Conservation (phyloP, 2,888 invertebrate genomes). For the Thera britannica region DNA sequence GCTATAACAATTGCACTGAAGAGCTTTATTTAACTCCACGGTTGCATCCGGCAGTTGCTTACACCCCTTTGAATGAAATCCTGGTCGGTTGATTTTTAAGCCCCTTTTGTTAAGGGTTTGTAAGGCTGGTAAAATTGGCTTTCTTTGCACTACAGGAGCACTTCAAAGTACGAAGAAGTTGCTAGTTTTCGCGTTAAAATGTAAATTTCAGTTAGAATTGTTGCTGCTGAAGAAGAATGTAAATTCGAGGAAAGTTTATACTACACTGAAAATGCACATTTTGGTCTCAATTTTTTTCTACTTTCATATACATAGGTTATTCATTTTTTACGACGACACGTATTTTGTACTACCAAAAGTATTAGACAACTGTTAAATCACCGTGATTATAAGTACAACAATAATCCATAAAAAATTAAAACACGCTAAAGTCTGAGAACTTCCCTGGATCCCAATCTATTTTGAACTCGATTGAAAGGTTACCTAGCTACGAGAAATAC, state of each 20-base stretch:
- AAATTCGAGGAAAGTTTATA: neutral
- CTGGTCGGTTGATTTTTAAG: conserved; percentile 59
- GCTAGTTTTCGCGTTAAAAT: conserved; percentile 25
- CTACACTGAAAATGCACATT: neutral
- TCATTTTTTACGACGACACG: too few relatives aligned
- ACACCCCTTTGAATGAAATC: conserved; percentile 59
- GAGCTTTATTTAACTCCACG: conserved; percentile 3
- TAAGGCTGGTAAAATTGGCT: conserved; percentile 56
- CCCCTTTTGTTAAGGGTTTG: conserved; percentile 51
- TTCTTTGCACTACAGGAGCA: conserved; percentile 38
- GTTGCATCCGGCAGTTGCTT: conserved; percentile 47
- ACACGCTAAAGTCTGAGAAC: too few relatives aligned
- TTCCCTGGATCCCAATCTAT: too few relatives aligned
- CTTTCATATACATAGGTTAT: too few relatives aligned
- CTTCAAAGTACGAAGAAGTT: conserved; percentile 30
- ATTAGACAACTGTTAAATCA: too few relatives aligned
- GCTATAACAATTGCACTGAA: neutral
- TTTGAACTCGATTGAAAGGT: too few relatives aligned
- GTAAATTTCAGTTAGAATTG: conserved; percentile 24
- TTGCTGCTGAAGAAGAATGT: conserved; percentile 6
- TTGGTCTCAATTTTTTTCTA: neutral
- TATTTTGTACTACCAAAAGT: too few relatives aligned
- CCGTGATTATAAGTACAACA: too few relatives aligned
- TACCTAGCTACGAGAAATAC: too few relatives aligned
- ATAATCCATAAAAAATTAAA: too few relatives aligned